Evolutionary conservation across 2,113 vertebrate species (phyloP).

Genomic region (Coreoperca whiteheadi): DNA sequence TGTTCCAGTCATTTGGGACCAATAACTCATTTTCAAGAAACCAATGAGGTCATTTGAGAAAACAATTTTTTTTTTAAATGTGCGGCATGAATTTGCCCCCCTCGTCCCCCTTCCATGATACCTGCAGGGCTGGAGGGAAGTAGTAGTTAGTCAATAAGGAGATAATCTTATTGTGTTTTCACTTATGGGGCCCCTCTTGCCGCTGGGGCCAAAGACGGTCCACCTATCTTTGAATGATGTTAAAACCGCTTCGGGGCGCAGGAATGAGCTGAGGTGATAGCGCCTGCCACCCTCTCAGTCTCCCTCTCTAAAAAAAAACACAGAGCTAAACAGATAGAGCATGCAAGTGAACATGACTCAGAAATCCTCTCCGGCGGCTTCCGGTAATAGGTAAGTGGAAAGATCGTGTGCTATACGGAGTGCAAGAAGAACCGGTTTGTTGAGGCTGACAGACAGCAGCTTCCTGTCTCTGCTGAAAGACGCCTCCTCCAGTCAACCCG

Average conservation of each 20-base stretch:
- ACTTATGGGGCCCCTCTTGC: not conserved
- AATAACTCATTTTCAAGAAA: not conserved
- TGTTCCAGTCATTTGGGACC: not conserved
- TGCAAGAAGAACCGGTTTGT: slow-evolving; percentile 48
- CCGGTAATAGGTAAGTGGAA: slow-evolving; percentile 16
- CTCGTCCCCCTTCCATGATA: too few species aligned
- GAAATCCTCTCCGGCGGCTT: not conserved
- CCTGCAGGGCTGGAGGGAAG: too few species aligned
- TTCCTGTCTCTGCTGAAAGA: too few species aligned
- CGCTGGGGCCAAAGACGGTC: too few species aligned
- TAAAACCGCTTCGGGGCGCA: not conserved
- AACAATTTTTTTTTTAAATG: too few species aligned
- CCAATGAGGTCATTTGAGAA: too few species aligned
- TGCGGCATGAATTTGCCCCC: too few species aligned
- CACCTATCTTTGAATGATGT: too few species aligned
- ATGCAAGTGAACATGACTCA: not conserved
- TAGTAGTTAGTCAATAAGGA: not conserved
- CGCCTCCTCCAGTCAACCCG: too few species aligned
- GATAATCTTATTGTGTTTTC: not conserved
- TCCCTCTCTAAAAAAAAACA: too few species aligned
- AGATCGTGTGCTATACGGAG: slow-evolving; percentile 47
- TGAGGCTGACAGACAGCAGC: too few species aligned
- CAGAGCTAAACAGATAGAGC: slow-evolving; percentile 9
- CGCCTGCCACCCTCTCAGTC: not conserved
- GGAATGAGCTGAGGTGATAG: not conserved